These are phyloP conservation scores for Isichthys henryi DNA, from an alignment of 2,113 vertebrate species.

Conservation along the genomic window DNA sequence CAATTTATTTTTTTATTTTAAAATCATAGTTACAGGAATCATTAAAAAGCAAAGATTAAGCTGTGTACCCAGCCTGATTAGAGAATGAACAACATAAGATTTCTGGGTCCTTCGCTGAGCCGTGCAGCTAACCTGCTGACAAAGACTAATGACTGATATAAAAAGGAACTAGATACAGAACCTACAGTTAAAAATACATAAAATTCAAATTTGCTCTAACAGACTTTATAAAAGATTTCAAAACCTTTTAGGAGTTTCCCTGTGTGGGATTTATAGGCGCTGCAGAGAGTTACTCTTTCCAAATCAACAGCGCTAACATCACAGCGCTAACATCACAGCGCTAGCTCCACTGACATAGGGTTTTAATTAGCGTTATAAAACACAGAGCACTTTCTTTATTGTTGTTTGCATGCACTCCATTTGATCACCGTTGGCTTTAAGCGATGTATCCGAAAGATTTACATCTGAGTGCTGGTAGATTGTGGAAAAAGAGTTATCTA, in stretches of 20 bases:
- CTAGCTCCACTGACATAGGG: not conserved
- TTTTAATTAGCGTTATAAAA: not conserved
- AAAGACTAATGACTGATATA: not conserved
- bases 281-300: constrained; percentile 4
- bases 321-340: not conserved
- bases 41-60: not conserved
- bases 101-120: not conserved
- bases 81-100: not conserved
- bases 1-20: not conserved
- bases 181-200: not conserved
- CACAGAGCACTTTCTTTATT: not conserved
- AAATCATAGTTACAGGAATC: not conserved
- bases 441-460: not conserved
- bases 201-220: not conserved
- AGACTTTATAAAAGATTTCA: constrained; percentile 1
- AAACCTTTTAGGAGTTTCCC: not conserved
- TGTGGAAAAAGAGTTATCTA: not conserved
- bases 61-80: not conserved
- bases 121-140: not conserved
- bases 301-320: not conserved
- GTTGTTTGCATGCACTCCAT: not conserved
- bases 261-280: not conserved
- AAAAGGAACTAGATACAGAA: not conserved
- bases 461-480: not conserved
- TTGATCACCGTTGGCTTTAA: not conserved